Evolutionary conservation across 2,113 vertebrate genomes (phyloP).

Genomic region (Pachypanchax playfairii): DNA sequence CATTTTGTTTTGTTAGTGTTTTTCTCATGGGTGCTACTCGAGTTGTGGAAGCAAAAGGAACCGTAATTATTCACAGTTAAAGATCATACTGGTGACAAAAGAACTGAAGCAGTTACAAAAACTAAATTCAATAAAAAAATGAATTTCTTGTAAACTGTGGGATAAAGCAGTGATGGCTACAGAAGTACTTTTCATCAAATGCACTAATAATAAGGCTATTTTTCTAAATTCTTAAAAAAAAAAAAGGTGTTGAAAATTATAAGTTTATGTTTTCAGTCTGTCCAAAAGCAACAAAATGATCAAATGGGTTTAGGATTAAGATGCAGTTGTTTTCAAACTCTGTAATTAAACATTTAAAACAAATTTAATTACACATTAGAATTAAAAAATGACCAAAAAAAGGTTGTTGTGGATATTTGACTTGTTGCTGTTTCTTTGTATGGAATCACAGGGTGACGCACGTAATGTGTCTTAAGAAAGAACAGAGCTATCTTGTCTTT

Average conservation of each 20-base stretch:
- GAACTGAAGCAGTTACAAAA: too few relatives aligned
- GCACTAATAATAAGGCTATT: not conserved
- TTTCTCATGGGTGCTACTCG: too few relatives aligned
- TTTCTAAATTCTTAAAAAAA: not conserved
- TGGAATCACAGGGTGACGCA: conserved; percentile 59
- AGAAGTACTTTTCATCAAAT: not conserved
- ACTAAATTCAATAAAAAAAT: not conserved
- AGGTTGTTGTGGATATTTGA: conserved; percentile 10
- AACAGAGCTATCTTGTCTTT: conserved; percentile 12
- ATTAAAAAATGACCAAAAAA: not conserved
- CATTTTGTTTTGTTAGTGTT: too few relatives aligned
- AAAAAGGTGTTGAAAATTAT: not conserved
- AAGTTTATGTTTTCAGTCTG: not conserved
- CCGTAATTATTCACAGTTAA: too few relatives aligned
- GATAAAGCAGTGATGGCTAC: not conserved
- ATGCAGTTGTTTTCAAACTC: not conserved
- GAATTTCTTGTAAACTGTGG: not conserved
- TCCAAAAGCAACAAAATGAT: not conserved
- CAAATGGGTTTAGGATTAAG: not conserved
- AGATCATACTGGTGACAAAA: too few relatives aligned
- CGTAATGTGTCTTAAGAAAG: conserved; percentile 7
- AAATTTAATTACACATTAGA: not conserved
- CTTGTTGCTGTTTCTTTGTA: conserved; percentile 17
- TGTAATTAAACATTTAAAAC: not conserved
- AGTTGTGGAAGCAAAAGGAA: too few relatives aligned